Percentiles rank a stretch among this genome's conserved stretches.
Evolutionary conservation across 1,140 invertebrate genomes (phyloP).

Genomic region (Drosophila pseudoobscura): DNA sequence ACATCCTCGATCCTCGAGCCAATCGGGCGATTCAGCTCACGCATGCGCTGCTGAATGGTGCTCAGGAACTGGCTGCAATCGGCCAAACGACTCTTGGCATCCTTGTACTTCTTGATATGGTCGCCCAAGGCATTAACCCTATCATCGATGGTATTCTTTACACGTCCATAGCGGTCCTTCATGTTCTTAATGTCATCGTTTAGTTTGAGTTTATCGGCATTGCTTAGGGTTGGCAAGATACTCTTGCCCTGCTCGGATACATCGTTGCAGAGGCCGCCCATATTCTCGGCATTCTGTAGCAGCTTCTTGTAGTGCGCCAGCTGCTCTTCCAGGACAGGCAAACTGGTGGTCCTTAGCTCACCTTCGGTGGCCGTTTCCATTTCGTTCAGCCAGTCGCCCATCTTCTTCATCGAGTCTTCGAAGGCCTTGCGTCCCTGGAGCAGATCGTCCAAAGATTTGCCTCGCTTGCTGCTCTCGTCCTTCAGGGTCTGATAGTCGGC

Average conservation of each 20-base stretch:
- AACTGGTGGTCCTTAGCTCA: constrained; percentile 89
- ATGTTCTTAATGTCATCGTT: constrained; percentile 91
- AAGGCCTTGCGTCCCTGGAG: constrained; percentile 90
- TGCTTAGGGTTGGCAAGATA: constrained; percentile 91
- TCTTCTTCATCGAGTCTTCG: constrained; percentile 91
- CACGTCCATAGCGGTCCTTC: constrained; percentile 89
- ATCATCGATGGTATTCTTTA: constrained; percentile 90
- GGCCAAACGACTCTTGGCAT: constrained; percentile 90
- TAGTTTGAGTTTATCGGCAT: constrained; percentile 91
- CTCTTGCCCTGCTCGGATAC: constrained; percentile 91
- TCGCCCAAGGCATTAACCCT: constrained; percentile 88
- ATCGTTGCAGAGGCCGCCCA: constrained; percentile 88
- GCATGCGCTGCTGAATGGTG: constrained; percentile 91
- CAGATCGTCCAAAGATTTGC: constrained; percentile 88
- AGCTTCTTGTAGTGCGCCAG: constrained; percentile 92
- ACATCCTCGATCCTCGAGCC: constrained; percentile 93
- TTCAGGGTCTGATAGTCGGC: constrained; percentile 88
- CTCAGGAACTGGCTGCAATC: constrained; percentile 92
- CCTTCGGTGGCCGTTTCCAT: constrained; percentile 92
- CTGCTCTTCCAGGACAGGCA: constrained; percentile 93
- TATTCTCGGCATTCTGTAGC: constrained; percentile 89
- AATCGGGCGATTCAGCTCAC: constrained; percentile 92
- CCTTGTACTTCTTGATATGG: constrained; percentile 91
- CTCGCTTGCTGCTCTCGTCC: constrained; percentile 89
- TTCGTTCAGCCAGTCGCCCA: constrained; percentile 93